Evolutionary conservation across 2,113 vertebrate genomes (phyloP), one percentile per base, ranked within the genome.

Genomic region (Sula dactylatra): DNA sequence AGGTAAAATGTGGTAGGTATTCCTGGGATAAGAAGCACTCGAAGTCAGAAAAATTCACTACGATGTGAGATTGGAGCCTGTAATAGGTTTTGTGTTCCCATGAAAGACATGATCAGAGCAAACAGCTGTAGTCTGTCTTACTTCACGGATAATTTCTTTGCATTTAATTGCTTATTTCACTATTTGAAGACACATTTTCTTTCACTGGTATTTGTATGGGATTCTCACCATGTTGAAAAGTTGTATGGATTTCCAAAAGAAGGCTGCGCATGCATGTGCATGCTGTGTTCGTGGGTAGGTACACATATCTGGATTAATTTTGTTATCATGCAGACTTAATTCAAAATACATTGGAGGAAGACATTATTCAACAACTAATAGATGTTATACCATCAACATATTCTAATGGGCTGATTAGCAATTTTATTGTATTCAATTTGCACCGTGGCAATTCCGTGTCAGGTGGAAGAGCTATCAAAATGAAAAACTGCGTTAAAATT

Each of bases 371-470:
- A 94, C 90, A 97, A 90, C 96, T 95, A 97, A 96, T 97, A 97
- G 95, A 96, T 97, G 93, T 97, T 97, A 83, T 94, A 91, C 85
- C 88, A 96, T 97, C 97, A 96, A 90, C 88, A 77, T 97, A 97
- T 97, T 97, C 96, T 97, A 98, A 98, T 98, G 82, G 96, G 58
- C 97, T 97, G 96, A 98, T 98, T 98, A 98, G 97, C 97, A 97
- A 97, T 98, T 98, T 97, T 98, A 98, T 97, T 98, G 97, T 98
- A 95, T 98, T 98, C 98, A 98, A 98, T 98, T 98, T 98, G 97
- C 87, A 80, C 94, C 9, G 0, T 97, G 97, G 98, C 96, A 98
- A 98, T 98, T 97, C 94, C 44, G 2, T 97, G 97, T 98, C 97
- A 97, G 95, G 87, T 93, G 74, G 96, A 97, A 98, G 96, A 96